phyloP scores from a whole-genome alignment of 2,113 vertebrate genomes.

The Ammospiza nelsoni region DNA sequence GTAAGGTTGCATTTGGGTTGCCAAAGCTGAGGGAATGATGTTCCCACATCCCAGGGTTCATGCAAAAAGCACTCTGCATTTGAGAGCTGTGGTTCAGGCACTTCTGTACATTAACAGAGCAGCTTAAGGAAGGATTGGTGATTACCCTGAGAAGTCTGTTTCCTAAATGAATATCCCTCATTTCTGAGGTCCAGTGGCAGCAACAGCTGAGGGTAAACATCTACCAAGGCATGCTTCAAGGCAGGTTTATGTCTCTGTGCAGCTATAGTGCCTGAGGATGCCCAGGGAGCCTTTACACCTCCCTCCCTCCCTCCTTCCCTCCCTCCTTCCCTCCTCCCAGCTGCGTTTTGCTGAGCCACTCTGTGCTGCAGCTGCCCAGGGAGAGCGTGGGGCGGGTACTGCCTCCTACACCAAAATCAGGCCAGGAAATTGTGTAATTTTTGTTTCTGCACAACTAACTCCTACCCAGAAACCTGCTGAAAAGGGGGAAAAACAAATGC shows the following conservation, averaged over 20 bases:
- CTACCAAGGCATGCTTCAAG: neutral
- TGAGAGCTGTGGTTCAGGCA: accelerated
- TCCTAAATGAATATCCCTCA: neutral
- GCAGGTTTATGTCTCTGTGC: neutral
- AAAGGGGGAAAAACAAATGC: neutral
- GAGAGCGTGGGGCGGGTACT: neutral
- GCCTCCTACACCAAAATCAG: neutral
- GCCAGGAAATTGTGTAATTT: neutral
- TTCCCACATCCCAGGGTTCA: neutral
- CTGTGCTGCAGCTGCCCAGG: accelerated
- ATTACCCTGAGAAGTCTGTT: neutral
- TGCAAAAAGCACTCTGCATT: neutral
- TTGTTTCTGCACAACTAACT: neutral
- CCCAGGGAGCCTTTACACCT: neutral
- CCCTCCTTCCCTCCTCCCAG: neutral
- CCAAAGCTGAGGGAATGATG: accelerated
- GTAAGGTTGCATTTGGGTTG: neutral
- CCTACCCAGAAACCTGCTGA: neutral
- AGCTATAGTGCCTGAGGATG: neutral
- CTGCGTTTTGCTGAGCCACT: neutral
- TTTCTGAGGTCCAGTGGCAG: neutral
- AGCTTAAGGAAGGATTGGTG: neutral
- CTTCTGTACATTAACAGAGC: too few species aligned
- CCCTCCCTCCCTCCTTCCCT: neutral
- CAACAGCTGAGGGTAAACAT: neutral